Conservation (phyloP, 2,888 invertebrate genomes). For the Ecliptopera silaceata region DNA sequence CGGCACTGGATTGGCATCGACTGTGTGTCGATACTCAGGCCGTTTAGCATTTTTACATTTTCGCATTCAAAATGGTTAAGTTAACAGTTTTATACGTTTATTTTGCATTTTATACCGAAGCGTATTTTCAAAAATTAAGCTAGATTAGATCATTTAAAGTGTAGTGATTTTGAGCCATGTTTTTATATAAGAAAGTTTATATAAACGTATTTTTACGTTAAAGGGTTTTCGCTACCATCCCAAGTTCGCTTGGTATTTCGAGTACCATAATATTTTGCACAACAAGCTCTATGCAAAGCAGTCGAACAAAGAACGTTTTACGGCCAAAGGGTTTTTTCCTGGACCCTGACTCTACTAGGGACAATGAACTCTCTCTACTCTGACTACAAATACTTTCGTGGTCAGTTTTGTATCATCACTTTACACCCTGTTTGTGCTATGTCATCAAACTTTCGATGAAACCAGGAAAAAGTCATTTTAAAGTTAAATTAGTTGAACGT, state of each 20-base stretch:
- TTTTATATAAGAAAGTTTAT: too few species aligned
- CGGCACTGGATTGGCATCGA: constrained; percentile 49
- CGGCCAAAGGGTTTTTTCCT: not conserved
- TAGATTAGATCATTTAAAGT: not conserved
- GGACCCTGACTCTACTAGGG: not conserved
- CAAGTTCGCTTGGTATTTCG: not conserved
- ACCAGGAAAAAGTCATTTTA: constrained; percentile 62
- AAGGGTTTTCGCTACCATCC: too few species aligned
- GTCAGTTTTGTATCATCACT: not conserved
- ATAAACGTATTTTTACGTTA: too few species aligned
- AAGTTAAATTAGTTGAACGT: constrained; percentile 71
- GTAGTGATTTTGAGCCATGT: too few species aligned
- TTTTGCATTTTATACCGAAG: too few species aligned
- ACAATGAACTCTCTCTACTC: not conserved
- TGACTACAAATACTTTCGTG: not conserved
- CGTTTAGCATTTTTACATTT: constrained; percentile 35
- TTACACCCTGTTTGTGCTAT: constrained; percentile 6
- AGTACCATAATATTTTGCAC: not conserved
- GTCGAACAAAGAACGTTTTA: not conserved
- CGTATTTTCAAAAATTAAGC: not conserved
- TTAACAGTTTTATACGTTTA: not conserved
- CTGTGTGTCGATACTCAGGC: constrained; percentile 43
- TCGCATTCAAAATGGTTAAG: constrained; percentile 38
- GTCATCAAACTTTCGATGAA: constrained; percentile 41
- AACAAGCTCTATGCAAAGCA: not conserved